These are phyloP conservation scores for Heliconius hermathena DNA, from an alignment of 1,140 invertebrate species.

Conservation along the genomic window DNA sequence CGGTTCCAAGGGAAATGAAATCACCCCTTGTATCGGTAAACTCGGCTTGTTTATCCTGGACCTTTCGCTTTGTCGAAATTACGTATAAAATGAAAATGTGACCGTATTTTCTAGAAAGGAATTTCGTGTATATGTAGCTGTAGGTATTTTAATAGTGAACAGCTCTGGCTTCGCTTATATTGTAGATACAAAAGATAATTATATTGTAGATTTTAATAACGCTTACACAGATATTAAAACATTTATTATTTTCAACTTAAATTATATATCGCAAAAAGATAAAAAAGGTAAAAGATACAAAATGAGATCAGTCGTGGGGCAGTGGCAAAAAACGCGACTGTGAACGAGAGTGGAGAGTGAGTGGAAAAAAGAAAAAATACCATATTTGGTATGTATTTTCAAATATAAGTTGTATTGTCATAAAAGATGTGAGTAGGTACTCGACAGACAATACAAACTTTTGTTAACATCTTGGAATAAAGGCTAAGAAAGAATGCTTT, in stretches of 20 bases:
- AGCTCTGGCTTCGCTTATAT: no score
- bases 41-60: constrained; percentile 28
- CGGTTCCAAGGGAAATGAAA: constrained; percentile 29
- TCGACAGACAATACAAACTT: background rate
- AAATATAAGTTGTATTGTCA: background rate
- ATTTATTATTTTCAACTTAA: no score
- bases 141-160: background rate
- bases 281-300: no score
- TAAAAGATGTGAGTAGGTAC: background rate
- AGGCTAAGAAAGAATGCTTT: background rate
- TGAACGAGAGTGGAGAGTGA: no score
- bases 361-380: background rate
- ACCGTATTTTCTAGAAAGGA: background rate
- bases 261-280: no score
- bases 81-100: background rate
- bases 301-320: no score
- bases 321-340: no score
- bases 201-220: no score
- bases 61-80: constrained; percentile 20
- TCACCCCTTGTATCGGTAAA: constrained; percentile 27
- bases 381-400: background rate
- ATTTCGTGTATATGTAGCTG: background rate
- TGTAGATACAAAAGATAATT: no score
- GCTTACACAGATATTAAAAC: background rate
- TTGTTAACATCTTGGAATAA: background rate